Evolutionary conservation across 64 coral and sea anemone species (phyloP).

Genomic region (Pocillopora verrucosa): DNA sequence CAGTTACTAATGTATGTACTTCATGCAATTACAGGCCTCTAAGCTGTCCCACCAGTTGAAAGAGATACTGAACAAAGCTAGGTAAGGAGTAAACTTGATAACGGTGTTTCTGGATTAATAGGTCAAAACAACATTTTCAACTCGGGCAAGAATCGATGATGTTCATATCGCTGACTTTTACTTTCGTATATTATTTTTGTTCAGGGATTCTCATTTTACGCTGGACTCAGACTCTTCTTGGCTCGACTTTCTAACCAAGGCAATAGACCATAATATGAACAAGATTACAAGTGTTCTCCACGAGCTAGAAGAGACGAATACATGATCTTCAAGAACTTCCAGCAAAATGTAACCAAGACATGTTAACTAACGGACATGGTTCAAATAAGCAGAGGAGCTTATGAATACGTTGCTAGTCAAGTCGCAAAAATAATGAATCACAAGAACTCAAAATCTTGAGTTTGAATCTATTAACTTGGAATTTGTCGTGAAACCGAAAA

Average conservation of each 20-base stretch:
- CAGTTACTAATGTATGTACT: neutral
- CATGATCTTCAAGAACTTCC: neutral
- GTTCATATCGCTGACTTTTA: neutral
- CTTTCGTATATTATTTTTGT: neutral
- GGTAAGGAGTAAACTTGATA: neutral
- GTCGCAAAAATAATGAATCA: no score
- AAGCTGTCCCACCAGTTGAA: constrained; percentile 21
- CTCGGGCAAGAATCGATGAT: no score
- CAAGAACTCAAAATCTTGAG: no score
- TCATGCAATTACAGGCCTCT: neutral
- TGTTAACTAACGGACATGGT: no score
- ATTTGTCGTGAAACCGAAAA: no score
- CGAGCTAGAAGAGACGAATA: neutral
- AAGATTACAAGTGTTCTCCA: constrained; percentile 19
- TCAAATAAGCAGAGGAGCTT: no score
- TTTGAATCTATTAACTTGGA: no score
- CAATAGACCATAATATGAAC: constrained; percentile 42
- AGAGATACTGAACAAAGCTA: constrained; percentile 21
- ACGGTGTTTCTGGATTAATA: no score
- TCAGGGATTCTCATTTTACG: constrained; percentile 50
- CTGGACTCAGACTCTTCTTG: constrained; percentile 43
- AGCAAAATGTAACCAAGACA: neutral
- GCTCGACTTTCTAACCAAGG: constrained; percentile 57
- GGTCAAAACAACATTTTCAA: no score
- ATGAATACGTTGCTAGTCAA: no score